These are phyloP conservation scores for Scaptomyza flava DNA, from an alignment of 2,888 invertebrate species.

Conservation along the genomic window DNA sequence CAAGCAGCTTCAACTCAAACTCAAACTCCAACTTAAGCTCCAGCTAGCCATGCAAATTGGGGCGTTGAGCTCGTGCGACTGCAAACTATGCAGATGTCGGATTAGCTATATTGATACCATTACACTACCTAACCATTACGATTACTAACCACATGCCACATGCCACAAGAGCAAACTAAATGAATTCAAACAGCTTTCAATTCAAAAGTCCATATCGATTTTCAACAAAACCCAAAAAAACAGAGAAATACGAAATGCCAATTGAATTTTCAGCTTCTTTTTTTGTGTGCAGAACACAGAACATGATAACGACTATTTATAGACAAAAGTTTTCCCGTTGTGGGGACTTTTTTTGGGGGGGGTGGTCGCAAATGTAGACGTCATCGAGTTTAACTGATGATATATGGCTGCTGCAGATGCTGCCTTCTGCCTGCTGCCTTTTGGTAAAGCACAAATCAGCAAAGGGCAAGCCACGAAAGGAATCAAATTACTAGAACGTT, in stretches of 20 bases:
- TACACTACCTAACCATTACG: conserved; percentile 4
- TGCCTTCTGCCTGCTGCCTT: neutral
- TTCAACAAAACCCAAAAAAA: conserved; percentile 28
- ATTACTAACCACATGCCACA: conserved; percentile 6
- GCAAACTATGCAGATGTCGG: conserved; percentile 37
- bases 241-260: conserved; percentile 44
- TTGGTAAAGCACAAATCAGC: conserved; percentile 1
- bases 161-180: conserved; percentile 7
- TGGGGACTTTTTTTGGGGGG: neutral
- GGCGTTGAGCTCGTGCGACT: conserved; percentile 47
- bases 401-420: conserved; percentile 22
- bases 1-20: conserved; percentile 34
- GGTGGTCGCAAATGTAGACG: conserved; percentile 30
- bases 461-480: neutral
- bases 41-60: conserved; percentile 44
- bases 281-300: conserved; percentile 13
- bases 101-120: conserved; percentile 35
- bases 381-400: conserved; percentile 54
- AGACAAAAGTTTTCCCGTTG: neutral
- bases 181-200: conserved; percentile 19
- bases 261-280: conserved; percentile 29
- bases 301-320: conserved; percentile 7
- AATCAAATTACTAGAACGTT: neutral
- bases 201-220: conserved; percentile 37
- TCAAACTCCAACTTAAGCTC: neutral